phyloP scores from a whole-genome alignment of 2,113 vertebrate species.

The Silurus glanis region DNA sequence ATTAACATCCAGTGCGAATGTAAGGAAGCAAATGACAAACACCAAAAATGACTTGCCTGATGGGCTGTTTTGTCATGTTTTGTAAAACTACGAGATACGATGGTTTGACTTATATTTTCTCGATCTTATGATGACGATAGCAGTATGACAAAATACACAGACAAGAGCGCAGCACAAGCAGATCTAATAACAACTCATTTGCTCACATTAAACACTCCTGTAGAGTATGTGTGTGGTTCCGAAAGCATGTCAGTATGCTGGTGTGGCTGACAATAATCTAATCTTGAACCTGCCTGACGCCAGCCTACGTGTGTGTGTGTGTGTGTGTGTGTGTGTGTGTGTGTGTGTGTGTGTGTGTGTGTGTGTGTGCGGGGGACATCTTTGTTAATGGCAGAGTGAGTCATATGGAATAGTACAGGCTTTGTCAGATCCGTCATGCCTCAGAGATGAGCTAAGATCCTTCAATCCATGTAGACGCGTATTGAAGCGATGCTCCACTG shows the following conservation, averaged over 20 bases:
- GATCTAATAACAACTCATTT: not conserved
- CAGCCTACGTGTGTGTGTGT: not conserved
- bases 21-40: not conserved
- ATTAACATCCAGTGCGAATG: not conserved
- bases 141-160: not conserved
- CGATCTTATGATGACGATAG: too few relatives aligned
- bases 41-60: not conserved
- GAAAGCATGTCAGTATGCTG: conserved; percentile 1
- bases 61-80: not conserved
- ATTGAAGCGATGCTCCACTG: not conserved
- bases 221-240: conserved; percentile 8
- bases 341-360: not conserved
- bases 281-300: conserved; percentile 20
- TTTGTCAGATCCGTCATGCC: conserved; percentile 1
- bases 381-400: conserved; percentile 17
- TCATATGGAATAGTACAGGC: not conserved
- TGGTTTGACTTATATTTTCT: too few relatives aligned
- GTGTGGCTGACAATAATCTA: conserved; percentile 28
- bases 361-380: not conserved
- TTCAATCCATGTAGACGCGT: not conserved
- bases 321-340: not conserved
- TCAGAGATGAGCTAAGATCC: not conserved
- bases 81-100: not conserved
- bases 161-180: not conserved
- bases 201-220: not conserved